Base-by-base conservation (phyloP, 2,888 invertebrate species). In the Antheraea assamensis region DNA sequence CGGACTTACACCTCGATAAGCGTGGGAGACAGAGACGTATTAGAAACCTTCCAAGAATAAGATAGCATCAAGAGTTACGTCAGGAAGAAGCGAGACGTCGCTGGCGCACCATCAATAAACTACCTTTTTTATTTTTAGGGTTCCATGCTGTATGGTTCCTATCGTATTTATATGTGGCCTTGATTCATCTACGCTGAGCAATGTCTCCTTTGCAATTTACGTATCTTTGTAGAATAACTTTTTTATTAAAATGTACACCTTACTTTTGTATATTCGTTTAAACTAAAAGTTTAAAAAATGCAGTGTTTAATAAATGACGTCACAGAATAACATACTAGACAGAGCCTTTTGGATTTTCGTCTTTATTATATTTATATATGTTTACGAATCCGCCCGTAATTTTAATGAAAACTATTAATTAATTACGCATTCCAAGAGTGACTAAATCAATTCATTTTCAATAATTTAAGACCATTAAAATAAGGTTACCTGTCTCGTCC, bases 31-130 rank as follows among this genome's bases (percentile, higher is more conserved):
- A 58, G 86, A 78, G 90, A 89, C 75, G 79, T 68, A 78, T 76
- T 3, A 77, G 35, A 74, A 78, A 81, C 90, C 91, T 94, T 94
- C 94, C 82, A 81, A 91, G 94, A 94, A 94, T 83, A 92, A 92
- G 94, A 94, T 94, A 92, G 90, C 88, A 94, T 93, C 93, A 86
- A 84, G 83, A 89, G 82, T 86, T 83, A 86, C 85, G 84, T 85
- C 83, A 86, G 85, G 90, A 88, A 88, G 90, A 85, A 90, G 84
- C 85, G 90, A 88, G 91, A 90, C 83, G 82, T 85, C 90, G 86
- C 87, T 83, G 89, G 89, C 90, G 90, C 89, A 90, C 83, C 87
- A 86, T 90, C 89, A 90, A 92, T 90, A 91, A 89, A 88, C 80
- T 76, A 76, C 83, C 86, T 86, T 82, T 84, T 87, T 82, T 80